A percentile compares a stretch with the other conserved stretches of the same genome.
These are phyloP conservation scores for Fukomys damarensis DNA, from an alignment of 2,113 vertebrate genomes.

Conservation along the genomic window DNA sequence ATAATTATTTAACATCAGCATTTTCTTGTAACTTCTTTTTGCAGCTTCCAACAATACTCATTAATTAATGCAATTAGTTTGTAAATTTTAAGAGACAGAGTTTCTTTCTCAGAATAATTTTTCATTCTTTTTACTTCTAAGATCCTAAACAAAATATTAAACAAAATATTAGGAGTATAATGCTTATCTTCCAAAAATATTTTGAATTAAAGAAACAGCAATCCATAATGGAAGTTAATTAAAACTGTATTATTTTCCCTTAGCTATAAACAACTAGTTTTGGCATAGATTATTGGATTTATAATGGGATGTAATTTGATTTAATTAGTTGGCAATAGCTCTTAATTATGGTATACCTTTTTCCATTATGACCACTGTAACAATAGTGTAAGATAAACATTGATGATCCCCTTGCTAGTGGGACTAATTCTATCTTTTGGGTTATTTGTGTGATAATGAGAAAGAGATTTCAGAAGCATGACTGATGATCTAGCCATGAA, in stretches of 20 bases:
- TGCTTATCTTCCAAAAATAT: constrained; percentile 61
- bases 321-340: constrained; percentile 83
- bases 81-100: not conserved
- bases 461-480: constrained; percentile 74
- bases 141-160: constrained; percentile 58
- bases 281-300: constrained; percentile 76
- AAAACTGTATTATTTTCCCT: constrained; percentile 74
- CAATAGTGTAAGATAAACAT: constrained; percentile 69
- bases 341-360: constrained; percentile 77
- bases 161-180: constrained; percentile 24
- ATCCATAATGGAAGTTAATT: constrained; percentile 66
- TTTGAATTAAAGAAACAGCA: constrained; percentile 58
- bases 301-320: constrained; percentile 81
- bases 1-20: not conserved
- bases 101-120: constrained; percentile 35
- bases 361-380: constrained; percentile 74
- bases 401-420: constrained; percentile 64
- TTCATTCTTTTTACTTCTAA: not conserved
- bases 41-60: constrained; percentile 36
- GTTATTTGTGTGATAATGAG: constrained; percentile 80
- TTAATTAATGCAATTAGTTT: constrained; percentile 32
- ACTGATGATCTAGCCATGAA: constrained; percentile 67
- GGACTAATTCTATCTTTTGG: constrained; percentile 74
- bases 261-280: constrained; percentile 75
- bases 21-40: constrained; percentile 6